Evolutionary conservation across 2,888 invertebrate species (phyloP).

Genomic region (Arrhopalites spinosus): DNA sequence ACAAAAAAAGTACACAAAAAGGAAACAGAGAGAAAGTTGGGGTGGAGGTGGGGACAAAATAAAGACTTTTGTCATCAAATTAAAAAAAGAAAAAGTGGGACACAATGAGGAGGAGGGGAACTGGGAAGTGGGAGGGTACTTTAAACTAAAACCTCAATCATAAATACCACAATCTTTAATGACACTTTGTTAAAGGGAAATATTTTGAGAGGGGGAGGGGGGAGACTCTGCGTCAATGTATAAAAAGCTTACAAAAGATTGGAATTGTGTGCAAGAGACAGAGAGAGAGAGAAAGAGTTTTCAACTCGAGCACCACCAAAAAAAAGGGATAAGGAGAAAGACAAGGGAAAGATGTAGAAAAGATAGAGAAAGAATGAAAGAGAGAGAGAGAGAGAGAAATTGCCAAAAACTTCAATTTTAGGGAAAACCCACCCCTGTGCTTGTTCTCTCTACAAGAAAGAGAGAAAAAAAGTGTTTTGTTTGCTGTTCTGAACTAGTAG

Average conservation of each 20-base stretch:
- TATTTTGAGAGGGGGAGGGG: too few species aligned
- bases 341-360: conserved; percentile 35
- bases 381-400: conserved; percentile 23
- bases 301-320: not conserved
- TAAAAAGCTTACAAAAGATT: not conserved
- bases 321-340: conserved; percentile 36
- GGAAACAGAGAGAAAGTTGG: not conserved
- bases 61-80: conserved; percentile 56
- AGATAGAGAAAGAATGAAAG: conserved; percentile 39
- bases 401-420: conserved; percentile 21
- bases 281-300: conserved; percentile 10
- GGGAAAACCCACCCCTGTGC: conserved; percentile 40
- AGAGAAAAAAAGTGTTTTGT: not conserved
- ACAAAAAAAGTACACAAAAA: not conserved
- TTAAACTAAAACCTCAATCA: too few species aligned
- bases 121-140: conserved; percentile 38
- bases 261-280: not conserved
- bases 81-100: conserved; percentile 36
- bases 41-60: not conserved
- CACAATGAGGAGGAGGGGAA: conserved; percentile 37
- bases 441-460: not conserved
- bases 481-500: not conserved
- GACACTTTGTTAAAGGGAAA: too few species aligned
- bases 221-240: too few species aligned
- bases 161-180: too few species aligned